These are phyloP conservation scores for Nannobrachium achirus DNA, from an alignment of 2,113 vertebrate genomes.

Conservation along the genomic window DNA sequence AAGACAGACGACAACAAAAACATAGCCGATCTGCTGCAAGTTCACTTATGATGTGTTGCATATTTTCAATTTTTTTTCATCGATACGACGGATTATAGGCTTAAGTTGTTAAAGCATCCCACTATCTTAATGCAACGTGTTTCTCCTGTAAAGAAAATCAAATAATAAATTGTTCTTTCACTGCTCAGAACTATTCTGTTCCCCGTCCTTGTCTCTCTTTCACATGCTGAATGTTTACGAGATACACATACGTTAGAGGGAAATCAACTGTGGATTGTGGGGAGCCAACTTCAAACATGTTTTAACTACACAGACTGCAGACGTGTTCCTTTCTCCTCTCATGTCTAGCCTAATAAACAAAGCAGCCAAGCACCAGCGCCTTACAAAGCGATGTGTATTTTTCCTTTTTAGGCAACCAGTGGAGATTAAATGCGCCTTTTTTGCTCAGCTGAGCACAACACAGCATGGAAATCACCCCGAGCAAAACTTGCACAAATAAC, in stretches of 20 bases:
- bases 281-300: conserved; percentile 45
- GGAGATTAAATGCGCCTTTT: neutral
- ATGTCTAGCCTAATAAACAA: conserved; percentile 47
- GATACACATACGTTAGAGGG: conserved; percentile 34
- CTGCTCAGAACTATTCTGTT: neutral
- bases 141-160: too few relatives aligned
- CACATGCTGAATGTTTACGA: conserved; percentile 43
- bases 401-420: conserved; percentile 14
- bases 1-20: too few relatives aligned
- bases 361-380: conserved; percentile 31
- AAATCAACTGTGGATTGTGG: conserved; percentile 51
- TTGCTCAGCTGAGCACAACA: conserved; percentile 4
- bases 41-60: too few relatives aligned
- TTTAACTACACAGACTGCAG: conserved; percentile 28
- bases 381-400: conserved; percentile 25
- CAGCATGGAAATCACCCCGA: neutral
- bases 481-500: neutral
- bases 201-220: neutral
- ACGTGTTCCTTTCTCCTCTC: conserved; percentile 34
- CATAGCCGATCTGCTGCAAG: too few relatives aligned
- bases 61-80: too few relatives aligned
- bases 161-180: too few relatives aligned
- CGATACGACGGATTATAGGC: too few relatives aligned
- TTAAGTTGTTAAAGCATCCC: too few relatives aligned
- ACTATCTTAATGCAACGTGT: too few relatives aligned